Percentiles rank a stretch among this genome's conserved stretches.
phyloP scores from a whole-genome alignment of 2,888 invertebrate genomes.

The Agrypnus murinus region DNA sequence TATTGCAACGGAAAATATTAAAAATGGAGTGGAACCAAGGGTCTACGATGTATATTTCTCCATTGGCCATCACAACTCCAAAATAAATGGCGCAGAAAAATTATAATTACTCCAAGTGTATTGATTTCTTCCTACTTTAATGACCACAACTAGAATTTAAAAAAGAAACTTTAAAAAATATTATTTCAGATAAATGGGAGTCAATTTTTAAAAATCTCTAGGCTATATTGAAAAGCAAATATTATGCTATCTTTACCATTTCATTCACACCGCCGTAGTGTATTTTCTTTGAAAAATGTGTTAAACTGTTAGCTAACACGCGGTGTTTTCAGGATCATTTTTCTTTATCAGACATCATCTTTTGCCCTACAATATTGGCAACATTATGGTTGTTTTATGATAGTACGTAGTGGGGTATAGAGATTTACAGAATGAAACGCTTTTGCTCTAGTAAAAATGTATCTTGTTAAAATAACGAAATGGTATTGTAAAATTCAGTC shows the following conservation, averaged over 20 bases:
- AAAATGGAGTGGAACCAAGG: not conserved
- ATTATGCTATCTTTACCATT: not conserved
- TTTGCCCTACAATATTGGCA: constrained; percentile 1
- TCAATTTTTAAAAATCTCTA: too few relatives aligned
- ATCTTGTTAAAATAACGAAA: too few relatives aligned
- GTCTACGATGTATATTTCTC: not conserved
- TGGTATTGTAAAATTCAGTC: constrained; percentile 8
- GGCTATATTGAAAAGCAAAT: too few relatives aligned
- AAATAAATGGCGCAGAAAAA: too few relatives aligned
- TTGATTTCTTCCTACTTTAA: too few relatives aligned
- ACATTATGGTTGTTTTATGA: constrained; percentile 6
- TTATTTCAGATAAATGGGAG: too few relatives aligned
- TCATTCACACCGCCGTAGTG: not conserved
- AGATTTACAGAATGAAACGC: too few relatives aligned
- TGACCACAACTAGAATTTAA: too few relatives aligned
- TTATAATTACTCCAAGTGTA: too few relatives aligned
- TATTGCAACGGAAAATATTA: not conserved
- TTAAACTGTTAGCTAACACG: constrained; percentile 4
- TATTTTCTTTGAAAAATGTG: constrained; percentile 4
- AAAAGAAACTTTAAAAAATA: too few relatives aligned
- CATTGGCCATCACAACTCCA: not conserved
- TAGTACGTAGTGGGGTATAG: not conserved
- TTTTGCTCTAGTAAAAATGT: too few relatives aligned
- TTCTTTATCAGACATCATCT: constrained; percentile 3
- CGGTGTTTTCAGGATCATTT: constrained; percentile 8